These are phyloP conservation scores for Melanostoma mellinum DNA, from an alignment of 2,888 invertebrate species.

Conservation along the genomic window DNA sequence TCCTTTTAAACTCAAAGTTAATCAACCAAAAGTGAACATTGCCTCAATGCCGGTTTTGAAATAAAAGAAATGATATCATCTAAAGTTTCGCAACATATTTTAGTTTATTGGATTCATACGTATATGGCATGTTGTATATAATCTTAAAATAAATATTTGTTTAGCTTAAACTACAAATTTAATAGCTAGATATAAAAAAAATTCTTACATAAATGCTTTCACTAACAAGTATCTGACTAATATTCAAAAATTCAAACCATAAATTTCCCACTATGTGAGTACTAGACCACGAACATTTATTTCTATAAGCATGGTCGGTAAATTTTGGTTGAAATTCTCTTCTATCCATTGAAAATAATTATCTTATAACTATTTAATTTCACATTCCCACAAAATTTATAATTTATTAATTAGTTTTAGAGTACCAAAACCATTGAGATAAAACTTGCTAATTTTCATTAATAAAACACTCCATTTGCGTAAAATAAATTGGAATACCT, in stretches of 20 bases:
- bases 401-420: not conserved
- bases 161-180: not conserved
- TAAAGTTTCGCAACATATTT: conserved; percentile 10
- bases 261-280: no score
- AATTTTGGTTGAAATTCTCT: not conserved
- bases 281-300: no score
- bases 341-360: not conserved
- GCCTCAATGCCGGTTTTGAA: no score
- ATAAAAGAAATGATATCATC: no score
- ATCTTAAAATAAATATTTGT: conserved; percentile 57
- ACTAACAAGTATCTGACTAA: no score
- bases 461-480: conserved; percentile 3
- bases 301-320: not conserved
- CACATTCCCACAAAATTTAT: not conserved
- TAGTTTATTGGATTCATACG: conserved; percentile 48
- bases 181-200: conserved; percentile 45
- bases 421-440: not conserved
- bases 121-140: conserved; percentile 58
- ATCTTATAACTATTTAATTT: not conserved
- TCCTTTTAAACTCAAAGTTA: no score
- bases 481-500: not conserved
- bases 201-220: conserved; percentile 31
- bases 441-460: conserved; percentile 9
- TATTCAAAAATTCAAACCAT: no score
- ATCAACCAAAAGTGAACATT: no score